These are phyloP conservation scores for Saturnia japonica DNA, from an alignment of 2,888 invertebrate genomes.

Conservation along the genomic window DNA sequence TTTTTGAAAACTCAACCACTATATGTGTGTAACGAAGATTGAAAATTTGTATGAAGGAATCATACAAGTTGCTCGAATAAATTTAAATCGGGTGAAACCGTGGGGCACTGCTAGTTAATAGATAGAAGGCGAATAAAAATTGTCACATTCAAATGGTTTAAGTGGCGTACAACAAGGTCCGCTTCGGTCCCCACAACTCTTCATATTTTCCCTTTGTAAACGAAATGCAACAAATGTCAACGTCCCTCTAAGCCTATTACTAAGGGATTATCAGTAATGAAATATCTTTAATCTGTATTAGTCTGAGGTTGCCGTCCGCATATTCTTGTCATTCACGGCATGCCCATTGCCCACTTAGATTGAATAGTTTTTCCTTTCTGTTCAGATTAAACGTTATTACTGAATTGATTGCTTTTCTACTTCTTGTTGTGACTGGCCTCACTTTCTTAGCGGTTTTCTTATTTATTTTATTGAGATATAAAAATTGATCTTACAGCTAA, in stretches of 20 bases:
- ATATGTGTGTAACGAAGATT: too few relatives aligned
- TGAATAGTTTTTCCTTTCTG: conserved; percentile 27
- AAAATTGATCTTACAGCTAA: too few relatives aligned
- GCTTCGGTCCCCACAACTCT: background rate
- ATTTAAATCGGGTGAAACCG: too few relatives aligned
- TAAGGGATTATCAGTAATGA: conserved; percentile 75
- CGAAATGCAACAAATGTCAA: conserved; percentile 73
- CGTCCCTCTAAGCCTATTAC: conserved; percentile 71
- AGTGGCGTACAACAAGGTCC: conserved; percentile 39
- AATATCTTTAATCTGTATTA: conserved; percentile 80
- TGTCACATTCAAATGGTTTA: conserved; percentile 22
- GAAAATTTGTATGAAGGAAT: too few relatives aligned
- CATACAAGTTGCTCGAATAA: too few relatives aligned
- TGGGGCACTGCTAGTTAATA: too few relatives aligned
- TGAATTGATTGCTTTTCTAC: conserved; percentile 13
- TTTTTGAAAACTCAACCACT: too few relatives aligned
- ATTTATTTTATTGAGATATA: too few relatives aligned
- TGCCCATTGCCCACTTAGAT: conserved; percentile 38
- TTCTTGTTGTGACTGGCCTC: background rate
- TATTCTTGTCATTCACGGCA: conserved; percentile 32
- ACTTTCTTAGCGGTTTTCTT: background rate
- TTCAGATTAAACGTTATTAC: conserved; percentile 1
- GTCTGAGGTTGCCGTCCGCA: conserved; percentile 25
- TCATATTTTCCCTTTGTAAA: conserved; percentile 23
- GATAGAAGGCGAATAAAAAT: background rate